These are phyloP conservation scores for Cydia pomonella DNA, from an alignment of 1,140 invertebrate genomes.

Conservation along the genomic window DNA sequence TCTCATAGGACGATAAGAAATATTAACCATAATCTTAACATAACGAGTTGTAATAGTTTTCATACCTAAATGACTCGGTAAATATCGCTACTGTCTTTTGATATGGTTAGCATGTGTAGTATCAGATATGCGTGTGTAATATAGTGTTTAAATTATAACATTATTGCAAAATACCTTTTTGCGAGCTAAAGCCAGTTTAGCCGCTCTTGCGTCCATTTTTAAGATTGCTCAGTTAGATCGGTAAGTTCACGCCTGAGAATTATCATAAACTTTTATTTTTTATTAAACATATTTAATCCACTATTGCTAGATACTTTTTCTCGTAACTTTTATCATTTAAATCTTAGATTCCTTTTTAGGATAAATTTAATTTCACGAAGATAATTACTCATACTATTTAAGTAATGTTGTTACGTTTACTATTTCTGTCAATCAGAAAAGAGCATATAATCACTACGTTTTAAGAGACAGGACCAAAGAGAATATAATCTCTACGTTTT, in stretches of 20 bases:
- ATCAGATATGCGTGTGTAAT: too few relatives aligned
- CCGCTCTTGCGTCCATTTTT: constrained; percentile 43
- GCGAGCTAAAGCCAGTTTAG: constrained; percentile 45
- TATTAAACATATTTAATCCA: background rate
- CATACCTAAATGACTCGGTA: too few relatives aligned
- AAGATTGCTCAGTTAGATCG: background rate
- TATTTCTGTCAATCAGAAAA: constrained; percentile 17
- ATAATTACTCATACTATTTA: background rate
- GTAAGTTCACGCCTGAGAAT: background rate
- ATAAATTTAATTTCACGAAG: background rate
- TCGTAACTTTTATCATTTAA: background rate
- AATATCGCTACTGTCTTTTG: too few relatives aligned
- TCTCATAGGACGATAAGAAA: too few relatives aligned
- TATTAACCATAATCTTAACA: too few relatives aligned
- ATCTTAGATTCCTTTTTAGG: background rate
- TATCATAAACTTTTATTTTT: background rate
- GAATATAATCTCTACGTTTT: too few relatives aligned
- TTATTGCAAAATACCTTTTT: constrained; percentile 41
- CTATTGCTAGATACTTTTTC: background rate
- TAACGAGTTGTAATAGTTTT: too few relatives aligned
- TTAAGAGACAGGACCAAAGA: too few relatives aligned
- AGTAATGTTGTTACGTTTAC: constrained; percentile 2
- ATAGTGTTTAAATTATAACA: background rate
- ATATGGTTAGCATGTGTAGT: too few relatives aligned
- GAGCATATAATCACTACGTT: too few relatives aligned